A percentile compares a stretch with the other conserved stretches of the same genome.
Evolutionary conservation across 2,113 vertebrate species (phyloP).

Genomic region (Tretioscincus oriximinensis): DNA sequence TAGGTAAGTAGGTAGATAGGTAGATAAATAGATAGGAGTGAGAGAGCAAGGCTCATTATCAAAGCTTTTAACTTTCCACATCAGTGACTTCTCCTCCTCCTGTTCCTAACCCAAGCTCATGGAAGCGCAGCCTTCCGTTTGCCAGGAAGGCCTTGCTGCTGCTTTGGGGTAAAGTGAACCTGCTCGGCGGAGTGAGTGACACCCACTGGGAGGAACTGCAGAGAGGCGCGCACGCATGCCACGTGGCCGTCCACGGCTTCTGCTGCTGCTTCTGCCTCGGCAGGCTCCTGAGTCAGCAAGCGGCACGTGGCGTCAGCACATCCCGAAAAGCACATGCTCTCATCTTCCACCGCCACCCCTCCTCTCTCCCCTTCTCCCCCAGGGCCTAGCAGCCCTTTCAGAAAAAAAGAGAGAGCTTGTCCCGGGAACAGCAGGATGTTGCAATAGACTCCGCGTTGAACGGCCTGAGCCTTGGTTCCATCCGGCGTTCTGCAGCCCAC

Average conservation of each 20-base stretch:
- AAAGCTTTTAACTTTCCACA: neutral
- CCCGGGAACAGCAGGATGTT: neutral
- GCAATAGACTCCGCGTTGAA: too few relatives aligned
- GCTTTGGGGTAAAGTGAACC: neutral
- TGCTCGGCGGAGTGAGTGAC: neutral
- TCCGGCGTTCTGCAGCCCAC: too few relatives aligned
- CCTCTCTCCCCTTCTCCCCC: neutral
- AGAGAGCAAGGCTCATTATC: too few relatives aligned
- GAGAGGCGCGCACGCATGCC: neutral
- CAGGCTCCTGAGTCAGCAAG: constrained; percentile 10
- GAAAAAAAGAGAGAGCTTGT: neutral
- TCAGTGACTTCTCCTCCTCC: neutral
- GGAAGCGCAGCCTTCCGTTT: neutral
- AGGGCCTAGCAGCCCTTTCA: neutral
- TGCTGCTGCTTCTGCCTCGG: constrained; percentile 9
- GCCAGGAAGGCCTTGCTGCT: neutral
- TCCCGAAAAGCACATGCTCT: neutral
- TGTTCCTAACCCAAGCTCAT: neutral
- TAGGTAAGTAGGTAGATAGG: too few relatives aligned
- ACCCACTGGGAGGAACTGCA: neutral
- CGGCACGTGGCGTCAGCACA: neutral
- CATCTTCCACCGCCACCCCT: neutral
- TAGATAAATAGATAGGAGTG: too few relatives aligned
- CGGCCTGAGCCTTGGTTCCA: too few relatives aligned
- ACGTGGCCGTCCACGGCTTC: neutral